A percentile compares a stretch with the other conserved stretches of the same genome.
Conservation (phyloP, 1,140 invertebrate genomes). For the Galleria mellonella region DNA sequence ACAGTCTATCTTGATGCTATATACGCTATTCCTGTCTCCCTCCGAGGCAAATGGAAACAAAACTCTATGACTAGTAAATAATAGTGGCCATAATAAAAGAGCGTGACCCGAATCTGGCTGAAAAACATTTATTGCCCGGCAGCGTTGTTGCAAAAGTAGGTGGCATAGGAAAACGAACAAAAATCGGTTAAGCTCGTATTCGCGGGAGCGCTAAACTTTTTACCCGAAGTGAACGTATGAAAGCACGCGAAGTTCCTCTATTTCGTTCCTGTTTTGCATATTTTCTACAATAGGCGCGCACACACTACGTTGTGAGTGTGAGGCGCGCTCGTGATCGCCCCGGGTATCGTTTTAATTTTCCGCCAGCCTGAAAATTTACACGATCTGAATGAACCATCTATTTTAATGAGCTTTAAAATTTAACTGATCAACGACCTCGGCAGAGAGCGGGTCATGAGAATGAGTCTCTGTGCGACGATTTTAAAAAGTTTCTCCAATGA, state of each 20-base stretch:
- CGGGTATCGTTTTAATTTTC: constrained; percentile 72
- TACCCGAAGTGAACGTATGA: constrained; percentile 40
- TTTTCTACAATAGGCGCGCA: constrained; percentile 27
- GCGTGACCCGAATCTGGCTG: no score
- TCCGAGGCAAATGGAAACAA: no score
- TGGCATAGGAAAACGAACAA: no score
- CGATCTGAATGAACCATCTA: constrained; percentile 65
- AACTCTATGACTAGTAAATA: no score
- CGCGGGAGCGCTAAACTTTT: constrained; percentile 45
- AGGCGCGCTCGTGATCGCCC: constrained; percentile 31
- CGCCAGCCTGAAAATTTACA: constrained; percentile 61
- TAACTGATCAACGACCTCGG: constrained; percentile 51
- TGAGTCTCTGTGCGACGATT: constrained; percentile 3
- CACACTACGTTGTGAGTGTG: constrained; percentile 9
- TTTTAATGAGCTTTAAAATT: constrained; percentile 73
- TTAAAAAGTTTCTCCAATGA: neutral
- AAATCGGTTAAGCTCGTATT: no score
- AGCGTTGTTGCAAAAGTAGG: neutral
- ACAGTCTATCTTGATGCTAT: no score
- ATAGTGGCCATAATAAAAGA: no score
- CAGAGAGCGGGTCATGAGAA: constrained; percentile 12
- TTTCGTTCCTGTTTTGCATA: constrained; percentile 34
- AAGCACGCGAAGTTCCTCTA: constrained; percentile 41
- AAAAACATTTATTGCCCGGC: constrained; percentile 11
- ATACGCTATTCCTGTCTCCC: no score